Evolutionary conservation across 2,888 invertebrate species (phyloP).

Genomic region (Altica lythri): DNA sequence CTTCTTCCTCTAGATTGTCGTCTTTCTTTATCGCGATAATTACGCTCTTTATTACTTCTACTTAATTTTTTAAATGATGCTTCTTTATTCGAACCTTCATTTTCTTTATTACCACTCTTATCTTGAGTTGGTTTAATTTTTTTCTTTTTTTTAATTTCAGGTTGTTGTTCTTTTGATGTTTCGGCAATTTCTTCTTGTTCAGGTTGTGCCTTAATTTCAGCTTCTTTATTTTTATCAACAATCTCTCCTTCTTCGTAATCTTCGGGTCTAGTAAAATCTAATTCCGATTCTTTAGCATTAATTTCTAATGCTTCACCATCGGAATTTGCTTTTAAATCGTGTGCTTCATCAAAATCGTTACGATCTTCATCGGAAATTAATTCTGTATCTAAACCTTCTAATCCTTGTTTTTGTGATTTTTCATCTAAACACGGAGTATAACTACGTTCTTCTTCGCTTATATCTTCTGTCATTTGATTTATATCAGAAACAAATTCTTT

Average conservation of each 20-base stretch:
- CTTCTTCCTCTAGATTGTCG: constrained; percentile 54
- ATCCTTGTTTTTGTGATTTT: constrained; percentile 55
- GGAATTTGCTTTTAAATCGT: constrained; percentile 54
- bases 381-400: constrained; percentile 70
- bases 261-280: constrained; percentile 56
- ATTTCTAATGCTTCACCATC: constrained; percentile 57
- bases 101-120: constrained; percentile 61
- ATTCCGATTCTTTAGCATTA: constrained; percentile 57
- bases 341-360: constrained; percentile 66
- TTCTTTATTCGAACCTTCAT: constrained; percentile 58
- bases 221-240: constrained; percentile 56
- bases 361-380: constrained; percentile 76
- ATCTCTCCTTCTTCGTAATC: constrained; percentile 66
- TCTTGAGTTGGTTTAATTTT: constrained; percentile 63
- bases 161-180: too few relatives aligned
- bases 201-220: constrained; percentile 30
- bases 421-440: constrained; percentile 77
- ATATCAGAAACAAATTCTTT: constrained; percentile 51
- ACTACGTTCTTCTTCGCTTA: constrained; percentile 70
- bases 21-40: constrained; percentile 67
- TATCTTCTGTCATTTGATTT: constrained; percentile 65
- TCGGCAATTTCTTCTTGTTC: constrained; percentile 31
- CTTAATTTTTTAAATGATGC: constrained; percentile 79
- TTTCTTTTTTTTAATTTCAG: constrained; percentile 59
- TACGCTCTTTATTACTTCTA: constrained; percentile 76